phyloP scores from a whole-genome alignment of 2,797 vertebrate genomes.

The Eidolon dupreanum region DNA sequence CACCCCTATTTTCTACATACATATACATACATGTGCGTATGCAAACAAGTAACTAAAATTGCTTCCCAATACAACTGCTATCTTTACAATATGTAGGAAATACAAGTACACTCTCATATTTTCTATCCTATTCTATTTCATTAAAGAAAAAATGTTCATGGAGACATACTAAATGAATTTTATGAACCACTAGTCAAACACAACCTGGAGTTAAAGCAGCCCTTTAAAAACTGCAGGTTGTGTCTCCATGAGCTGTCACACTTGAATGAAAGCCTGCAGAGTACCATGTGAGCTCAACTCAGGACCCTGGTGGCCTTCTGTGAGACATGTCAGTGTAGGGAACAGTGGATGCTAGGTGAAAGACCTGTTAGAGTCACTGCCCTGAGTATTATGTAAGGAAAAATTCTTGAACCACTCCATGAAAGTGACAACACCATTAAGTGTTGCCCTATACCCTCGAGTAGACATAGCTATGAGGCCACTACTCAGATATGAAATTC shows the following conservation, averaged over 20 bases:
- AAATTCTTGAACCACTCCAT: background rate
- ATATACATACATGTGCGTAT: background rate
- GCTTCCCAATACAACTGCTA: background rate
- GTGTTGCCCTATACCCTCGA: background rate
- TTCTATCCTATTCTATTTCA: background rate
- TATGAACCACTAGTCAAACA: background rate
- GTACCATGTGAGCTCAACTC: background rate
- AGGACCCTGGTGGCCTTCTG: background rate
- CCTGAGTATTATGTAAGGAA: background rate
- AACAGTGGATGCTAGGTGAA: too few species aligned
- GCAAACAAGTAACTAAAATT: background rate
- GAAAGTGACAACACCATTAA: background rate
- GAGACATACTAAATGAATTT: background rate
- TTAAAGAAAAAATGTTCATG: background rate
- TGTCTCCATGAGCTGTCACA: background rate
- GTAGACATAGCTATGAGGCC: background rate
- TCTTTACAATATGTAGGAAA: background rate
- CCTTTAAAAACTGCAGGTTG: too few species aligned
- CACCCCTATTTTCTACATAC: background rate
- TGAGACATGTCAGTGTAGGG: background rate
- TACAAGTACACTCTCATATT: background rate
- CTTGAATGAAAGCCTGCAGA: background rate
- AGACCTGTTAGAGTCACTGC: background rate
- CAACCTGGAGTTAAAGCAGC: background rate
- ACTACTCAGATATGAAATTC: background rate